Percentiles rank a stretch among this genome's conserved stretches.
Conservation (phyloP, 2,888 invertebrate genomes). For the Sarcophaga caerulescens region DNA sequence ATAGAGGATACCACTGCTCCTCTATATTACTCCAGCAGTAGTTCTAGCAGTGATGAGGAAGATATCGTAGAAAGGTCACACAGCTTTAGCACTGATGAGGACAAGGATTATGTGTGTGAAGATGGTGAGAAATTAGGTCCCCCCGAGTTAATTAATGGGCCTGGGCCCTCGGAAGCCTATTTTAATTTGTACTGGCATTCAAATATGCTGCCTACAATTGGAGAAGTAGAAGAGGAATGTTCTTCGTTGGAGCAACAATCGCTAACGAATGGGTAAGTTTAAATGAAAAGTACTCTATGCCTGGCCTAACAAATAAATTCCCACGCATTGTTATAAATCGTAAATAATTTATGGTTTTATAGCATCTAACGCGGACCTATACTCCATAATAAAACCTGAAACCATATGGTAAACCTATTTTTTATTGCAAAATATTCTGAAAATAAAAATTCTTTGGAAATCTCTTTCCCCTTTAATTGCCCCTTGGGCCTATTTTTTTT, state of each 20-base stretch:
- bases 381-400: background rate
- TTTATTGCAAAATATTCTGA: too few relatives aligned
- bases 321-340: background rate
- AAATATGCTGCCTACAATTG: conserved; percentile 81
- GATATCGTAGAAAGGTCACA: conserved; percentile 51
- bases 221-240: conserved; percentile 81
- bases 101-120: conserved; percentile 79
- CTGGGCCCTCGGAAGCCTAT: conserved; percentile 81
- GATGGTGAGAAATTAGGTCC: conserved; percentile 81
- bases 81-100: conserved; percentile 70
- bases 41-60: conserved; percentile 75
- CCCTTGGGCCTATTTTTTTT: background rate
- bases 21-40: conserved; percentile 76
- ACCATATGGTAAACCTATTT: background rate
- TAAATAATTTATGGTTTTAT: background rate
- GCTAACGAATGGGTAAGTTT: conserved; percentile 77
- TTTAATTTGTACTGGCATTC: conserved; percentile 81
- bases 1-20: conserved; percentile 73
- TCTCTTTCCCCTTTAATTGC: background rate
- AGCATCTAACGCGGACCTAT: background rate
- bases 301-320: background rate
- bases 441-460: too few relatives aligned
- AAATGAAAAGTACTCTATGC: background rate
- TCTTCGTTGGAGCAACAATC: conserved; percentile 80
- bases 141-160: conserved; percentile 80